Base-by-base conservation (phyloP, 2,113 vertebrate species). In the Fulmarus glacialis region DNA sequence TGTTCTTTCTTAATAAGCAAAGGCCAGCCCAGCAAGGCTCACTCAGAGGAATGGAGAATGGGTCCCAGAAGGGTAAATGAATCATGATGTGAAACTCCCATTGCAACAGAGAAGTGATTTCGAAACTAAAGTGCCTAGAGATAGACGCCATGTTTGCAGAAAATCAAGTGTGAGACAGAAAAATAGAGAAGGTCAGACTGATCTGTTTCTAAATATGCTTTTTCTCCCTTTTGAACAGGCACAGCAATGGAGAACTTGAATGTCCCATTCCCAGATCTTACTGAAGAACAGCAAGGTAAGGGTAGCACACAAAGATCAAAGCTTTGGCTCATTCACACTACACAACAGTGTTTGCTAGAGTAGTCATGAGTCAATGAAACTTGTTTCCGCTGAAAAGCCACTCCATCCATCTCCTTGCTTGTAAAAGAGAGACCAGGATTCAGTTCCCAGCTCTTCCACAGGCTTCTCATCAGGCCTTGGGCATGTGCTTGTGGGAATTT, bases 211-310 rank as follows among this genome's bases (percentile, higher is more conserved):
- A 73, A 63, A 60, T 63, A 34, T 8, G 22, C 11, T 53, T 79
- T 82, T 82, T 75, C 34, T 80, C 19, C 22, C 30, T 68, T 91
- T 95, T 1, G 3, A 83, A 86, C 81, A 97, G 97, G 47, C 14
- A 38, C 47, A 36, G 73, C 68, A 50, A 98, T 98, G 98, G 95
- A 94, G 70, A 86, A 79, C 45, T 56, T 86, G 43, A 75, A 87
- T 53, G 42, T 91, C 55, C 40, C 22, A 0, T 8, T 94, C 48
- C 48, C 93, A 66, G 59, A 87, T 58, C 83, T 95, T 53, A 90
- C 72, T 73, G 67, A 86, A 84, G 92, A 96, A 18, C 78, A 97
- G 56, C 74, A 93, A 97, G 97, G 97, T 98, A 91, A 93, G 70
- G 16, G 17, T 8, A 34, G 59, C 16, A 14, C 43, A n/a, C 9